Conservation (phyloP, 2,797 vertebrate genomes). For the Meda fulgida region DNA sequence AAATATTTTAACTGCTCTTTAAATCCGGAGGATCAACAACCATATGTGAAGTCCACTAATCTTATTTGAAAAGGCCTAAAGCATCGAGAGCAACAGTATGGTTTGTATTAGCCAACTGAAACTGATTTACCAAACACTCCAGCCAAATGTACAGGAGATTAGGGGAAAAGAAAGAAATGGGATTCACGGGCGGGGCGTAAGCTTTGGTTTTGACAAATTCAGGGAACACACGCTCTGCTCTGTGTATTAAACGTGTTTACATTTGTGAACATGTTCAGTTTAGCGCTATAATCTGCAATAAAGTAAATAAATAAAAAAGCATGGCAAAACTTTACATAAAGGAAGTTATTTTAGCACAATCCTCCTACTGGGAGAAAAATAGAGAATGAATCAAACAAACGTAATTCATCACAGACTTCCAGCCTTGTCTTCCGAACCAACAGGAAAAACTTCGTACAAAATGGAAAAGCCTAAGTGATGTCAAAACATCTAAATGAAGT, state of each 20-base stretch:
- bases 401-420: conserved; percentile 45
- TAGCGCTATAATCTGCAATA: not conserved
- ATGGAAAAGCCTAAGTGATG: conserved; percentile 39
- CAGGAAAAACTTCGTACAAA: conserved; percentile 29
- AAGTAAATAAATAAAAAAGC: conserved; percentile 5
- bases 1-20: conserved; percentile 71
- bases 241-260: conserved; percentile 17
- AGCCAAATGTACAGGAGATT: conserved; percentile 38
- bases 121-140: conserved; percentile 54
- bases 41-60: conserved; percentile 74
- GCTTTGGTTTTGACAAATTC: conserved; percentile 19
- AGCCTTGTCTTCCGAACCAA: conserved; percentile 22
- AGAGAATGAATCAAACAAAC: conserved; percentile 14
- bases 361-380: not conserved
- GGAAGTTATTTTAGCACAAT: conserved; percentile 29
- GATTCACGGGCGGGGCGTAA: conserved; percentile 4
- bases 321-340: conserved; percentile 17
- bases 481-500: conserved; percentile 35
- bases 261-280: not conserved
- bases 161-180: conserved; percentile 36
- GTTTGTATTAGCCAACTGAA: conserved; percentile 71
- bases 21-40: conserved; percentile 74
- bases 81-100: conserved; percentile 62
- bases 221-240: conserved; percentile 28
- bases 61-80: conserved; percentile 66